Base-by-base conservation (phyloP, 2,113 vertebrate genomes). In the Otis tarda region DNA sequence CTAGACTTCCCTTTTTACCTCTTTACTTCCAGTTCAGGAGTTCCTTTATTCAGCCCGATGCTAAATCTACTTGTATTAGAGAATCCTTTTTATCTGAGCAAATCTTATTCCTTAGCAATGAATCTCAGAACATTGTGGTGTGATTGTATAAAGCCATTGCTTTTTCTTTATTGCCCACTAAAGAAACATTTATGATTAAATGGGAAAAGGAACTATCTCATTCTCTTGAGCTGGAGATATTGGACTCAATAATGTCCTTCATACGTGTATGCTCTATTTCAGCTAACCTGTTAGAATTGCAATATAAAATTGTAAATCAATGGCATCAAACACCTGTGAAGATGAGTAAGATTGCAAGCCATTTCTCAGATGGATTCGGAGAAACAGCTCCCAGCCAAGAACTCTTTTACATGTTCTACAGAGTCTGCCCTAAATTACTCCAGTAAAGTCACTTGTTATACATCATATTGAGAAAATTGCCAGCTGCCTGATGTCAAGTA, bases 161-260 rank as follows among this genome's bases (percentile, higher is more conserved):
- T 89, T 97, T 97, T 97, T 92, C 94, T 97, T 97, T 97, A 97
- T 97, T 95, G 96, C 94, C 83, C 97, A 97, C 97, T 97, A 97
- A 97, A 97, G 97, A 97, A 97, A 97, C 97, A 96, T 97, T 97
- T 97, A 94, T 97, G 96, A 97, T 97, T 97, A 97, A 97, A 96
- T 94, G 94, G 94, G 95, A 97, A 96, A 96, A 77, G 90, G 96
- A 97, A 97, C 94, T 97, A 96, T 96, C 93, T 96, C 93, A 92
- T 97, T 97, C 93, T 97, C 95, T 70, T 90, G 95, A 97, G 96
- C 96, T 96, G 92, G 91, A 97, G 96, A 95, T 97, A 96, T 95
- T 97, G 95, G 94, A 93, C 93, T 96, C 96, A 94, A 95, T 97
- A 97, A 97, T 97, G 96, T 93, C 96, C 93, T 97, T 95, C 96